A percentile compares a stretch with the other conserved stretches of the same genome.
These are phyloP conservation scores for Graphium colonna DNA, from an alignment of 2,888 invertebrate genomes.

Conservation along the genomic window DNA sequence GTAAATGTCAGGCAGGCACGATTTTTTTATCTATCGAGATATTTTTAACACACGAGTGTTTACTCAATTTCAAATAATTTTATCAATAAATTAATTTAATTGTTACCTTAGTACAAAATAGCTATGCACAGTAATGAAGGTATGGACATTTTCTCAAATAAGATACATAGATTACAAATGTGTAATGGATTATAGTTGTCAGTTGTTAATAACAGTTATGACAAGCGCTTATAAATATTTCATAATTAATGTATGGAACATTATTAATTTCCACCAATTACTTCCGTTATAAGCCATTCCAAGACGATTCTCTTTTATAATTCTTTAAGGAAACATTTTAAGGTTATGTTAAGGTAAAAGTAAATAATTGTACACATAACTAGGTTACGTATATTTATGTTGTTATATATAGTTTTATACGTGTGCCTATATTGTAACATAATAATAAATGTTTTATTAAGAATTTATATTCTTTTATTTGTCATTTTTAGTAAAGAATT, in stretches of 20 bases:
- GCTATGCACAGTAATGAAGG: background rate
- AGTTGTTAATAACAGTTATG: no score
- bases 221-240: background rate
- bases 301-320: conserved; percentile 1
- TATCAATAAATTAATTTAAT: background rate
- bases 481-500: no score
- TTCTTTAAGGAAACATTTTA: background rate
- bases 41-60: no score
- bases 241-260: background rate
- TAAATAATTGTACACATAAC: background rate
- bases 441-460: background rate
- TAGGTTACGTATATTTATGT: conserved; percentile 29
- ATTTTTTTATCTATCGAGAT: background rate
- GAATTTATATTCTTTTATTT: no score
- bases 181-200: no score
- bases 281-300: background rate
- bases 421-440: background rate
- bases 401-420: conserved; percentile 27
- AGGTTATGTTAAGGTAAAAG: background rate
- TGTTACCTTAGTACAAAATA: background rate
- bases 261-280: background rate
- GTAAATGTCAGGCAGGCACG: background rate
- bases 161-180: background rate
- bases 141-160: background rate
- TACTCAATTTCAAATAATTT: background rate